phyloP scores from a whole-genome alignment of 2,797 vertebrate genomes.

The Gymnoscopelus microlampas region DNA sequence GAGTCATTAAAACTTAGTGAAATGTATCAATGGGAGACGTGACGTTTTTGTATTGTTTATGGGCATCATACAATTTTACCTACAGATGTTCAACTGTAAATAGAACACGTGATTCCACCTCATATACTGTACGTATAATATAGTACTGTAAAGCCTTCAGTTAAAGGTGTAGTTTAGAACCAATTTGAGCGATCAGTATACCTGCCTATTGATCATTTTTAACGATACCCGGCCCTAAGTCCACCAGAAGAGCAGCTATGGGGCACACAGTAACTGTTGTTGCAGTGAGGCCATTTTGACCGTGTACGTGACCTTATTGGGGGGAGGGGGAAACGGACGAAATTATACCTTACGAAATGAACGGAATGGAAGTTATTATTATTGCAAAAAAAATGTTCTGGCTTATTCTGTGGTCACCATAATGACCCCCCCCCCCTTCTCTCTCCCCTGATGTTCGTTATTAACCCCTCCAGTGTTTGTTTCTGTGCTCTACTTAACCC shows the following conservation, averaged over 20 bases:
- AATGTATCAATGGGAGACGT: no score
- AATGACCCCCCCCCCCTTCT: conserved; percentile 83
- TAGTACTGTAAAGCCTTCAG: no score
- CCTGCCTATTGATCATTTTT: no score
- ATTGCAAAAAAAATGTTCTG: conserved; percentile 84
- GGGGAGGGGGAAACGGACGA: not conserved
- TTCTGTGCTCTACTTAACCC: conserved; percentile 82
- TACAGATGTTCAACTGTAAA: no score
- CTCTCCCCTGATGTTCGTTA: conserved; percentile 32
- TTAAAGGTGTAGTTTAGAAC: no score
- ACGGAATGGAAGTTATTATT: conserved; percentile 69
- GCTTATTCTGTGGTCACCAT: conserved; percentile 89
- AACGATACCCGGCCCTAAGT: no score
- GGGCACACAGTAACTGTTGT: conserved; percentile 22
- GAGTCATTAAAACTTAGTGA: no score
- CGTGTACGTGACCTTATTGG: not conserved
- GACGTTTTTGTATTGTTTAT: no score
- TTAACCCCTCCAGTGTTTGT: conserved; percentile 85
- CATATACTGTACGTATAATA: no score
- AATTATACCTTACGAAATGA: conserved; percentile 16
- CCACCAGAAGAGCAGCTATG: conserved; percentile 46
- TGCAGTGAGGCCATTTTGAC: not conserved
- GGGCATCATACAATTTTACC: no score
- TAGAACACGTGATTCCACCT: no score
- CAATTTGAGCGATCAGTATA: no score